phyloP scores from a whole-genome alignment of 1,140 invertebrate species.

The fruit fly (Drosophila melanogaster) region Release_6_plus_ISO1_MT NC_004354.4:14716001-14716500 shows the following conservation, averaged over 20 bases:
- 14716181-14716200: conserved; percentile 28
- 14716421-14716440: conserved; percentile 3
- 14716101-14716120: not conserved
- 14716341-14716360: not conserved
- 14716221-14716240: conserved; percentile 30
- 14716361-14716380: conserved; percentile 12
- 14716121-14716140: not conserved
- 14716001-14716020: too few relatives aligned
- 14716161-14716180: conserved; percentile 27
- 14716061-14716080: too few relatives aligned
- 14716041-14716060: too few relatives aligned
- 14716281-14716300: conserved; percentile 33
- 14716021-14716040: too few relatives aligned
- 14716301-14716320: conserved; percentile 14
- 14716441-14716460: not conserved
- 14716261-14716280: conserved; percentile 25
- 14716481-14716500: conserved; percentile 8
- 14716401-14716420: conserved; percentile 4
- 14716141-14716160: not conserved
- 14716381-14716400: conserved; percentile 28
- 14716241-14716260: not conserved
- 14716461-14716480: not conserved
- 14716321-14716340: not conserved
- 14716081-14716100: not conserved
- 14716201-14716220: conserved; percentile 43